Conservation (phyloP, 2,113 vertebrate species). For the Pedetes capensis region DNA sequence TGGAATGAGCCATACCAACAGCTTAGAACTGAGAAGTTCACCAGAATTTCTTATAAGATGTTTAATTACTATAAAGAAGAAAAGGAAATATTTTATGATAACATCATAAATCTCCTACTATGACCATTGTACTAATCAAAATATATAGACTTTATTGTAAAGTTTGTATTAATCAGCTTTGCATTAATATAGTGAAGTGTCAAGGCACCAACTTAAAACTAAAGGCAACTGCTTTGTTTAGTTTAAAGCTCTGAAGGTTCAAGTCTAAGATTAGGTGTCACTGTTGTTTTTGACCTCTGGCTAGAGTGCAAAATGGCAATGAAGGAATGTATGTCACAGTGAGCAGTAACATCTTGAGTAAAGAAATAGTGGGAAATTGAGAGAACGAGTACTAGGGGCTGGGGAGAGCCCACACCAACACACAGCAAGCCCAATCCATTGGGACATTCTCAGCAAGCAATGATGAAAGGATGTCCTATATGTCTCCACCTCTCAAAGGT, state of each 20-base stretch:
- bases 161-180: background rate
- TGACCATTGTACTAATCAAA: background rate
- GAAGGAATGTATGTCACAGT: background rate
- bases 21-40: background rate
- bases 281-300: background rate
- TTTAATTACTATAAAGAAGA: background rate
- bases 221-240: background rate
- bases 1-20: background rate
- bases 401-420: background rate
- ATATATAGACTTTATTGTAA: background rate
- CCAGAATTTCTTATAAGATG: background rate
- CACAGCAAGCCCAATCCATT: background rate
- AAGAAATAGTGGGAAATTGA: background rate
- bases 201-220: background rate
- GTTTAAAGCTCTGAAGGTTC: background rate
- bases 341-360: background rate
- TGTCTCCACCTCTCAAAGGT: fast-evolving
- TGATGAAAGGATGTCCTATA: background rate
- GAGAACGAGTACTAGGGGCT: background rate
- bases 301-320: background rate
- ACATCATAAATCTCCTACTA: background rate
- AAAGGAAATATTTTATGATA: background rate
- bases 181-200: background rate
- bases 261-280: background rate
- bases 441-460: background rate